phyloP scores from a whole-genome alignment of 2,113 vertebrate species.

The Aphelocoma coerulescens region DNA sequence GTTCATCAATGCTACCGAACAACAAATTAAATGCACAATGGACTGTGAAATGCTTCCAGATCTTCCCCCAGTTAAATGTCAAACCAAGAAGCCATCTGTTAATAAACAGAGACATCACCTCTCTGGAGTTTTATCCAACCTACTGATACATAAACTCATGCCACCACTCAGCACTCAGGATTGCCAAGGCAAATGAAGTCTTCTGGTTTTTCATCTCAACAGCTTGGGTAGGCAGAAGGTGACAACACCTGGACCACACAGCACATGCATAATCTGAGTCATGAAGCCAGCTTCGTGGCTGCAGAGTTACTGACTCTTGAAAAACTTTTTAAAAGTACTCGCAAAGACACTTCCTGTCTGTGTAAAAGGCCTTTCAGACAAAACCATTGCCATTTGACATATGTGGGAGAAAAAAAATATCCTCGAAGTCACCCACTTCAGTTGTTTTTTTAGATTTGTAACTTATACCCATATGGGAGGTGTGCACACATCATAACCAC shows the following conservation, averaged over 20 bases:
- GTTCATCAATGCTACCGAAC: neutral
- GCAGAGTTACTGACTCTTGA: neutral
- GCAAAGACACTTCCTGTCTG: neutral
- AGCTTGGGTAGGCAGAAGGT: neutral
- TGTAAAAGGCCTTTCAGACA: neutral
- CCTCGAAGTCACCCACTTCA: neutral
- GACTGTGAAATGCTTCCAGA: slow-evolving; percentile 32
- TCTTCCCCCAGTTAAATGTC: slow-evolving; percentile 23
- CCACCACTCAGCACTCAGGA: neutral
- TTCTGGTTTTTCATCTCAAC: neutral
- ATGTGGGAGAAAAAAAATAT: neutral
- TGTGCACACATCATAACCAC: neutral
- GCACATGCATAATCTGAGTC: neutral
- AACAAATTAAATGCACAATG: slow-evolving; percentile 20
- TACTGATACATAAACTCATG: neutral
- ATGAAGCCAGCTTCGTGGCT: neutral
- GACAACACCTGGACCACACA: neutral
- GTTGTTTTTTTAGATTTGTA: neutral
- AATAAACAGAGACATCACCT: neutral
- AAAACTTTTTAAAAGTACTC: neutral
- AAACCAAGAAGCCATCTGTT: slow-evolving; percentile 21
- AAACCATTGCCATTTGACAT: neutral
- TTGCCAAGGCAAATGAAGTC: neutral
- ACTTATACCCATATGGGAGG: neutral
- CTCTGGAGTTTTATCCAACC: neutral